Evolutionary conservation across 1,140 invertebrate genomes (phyloP), one percentile per base, ranked within the genome.

Genomic region (Vanessa tameamea): DNA sequence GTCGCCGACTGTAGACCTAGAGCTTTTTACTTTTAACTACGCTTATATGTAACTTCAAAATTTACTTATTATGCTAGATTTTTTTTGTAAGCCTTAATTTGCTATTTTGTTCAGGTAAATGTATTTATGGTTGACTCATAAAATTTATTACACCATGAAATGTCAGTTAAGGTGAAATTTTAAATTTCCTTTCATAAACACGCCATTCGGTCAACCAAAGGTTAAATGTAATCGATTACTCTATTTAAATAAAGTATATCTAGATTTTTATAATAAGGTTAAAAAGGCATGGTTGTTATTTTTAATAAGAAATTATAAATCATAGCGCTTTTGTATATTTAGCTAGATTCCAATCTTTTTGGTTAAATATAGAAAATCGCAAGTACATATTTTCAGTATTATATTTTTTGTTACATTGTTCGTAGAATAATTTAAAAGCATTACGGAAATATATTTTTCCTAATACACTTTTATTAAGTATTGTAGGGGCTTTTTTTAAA

Each of bases 1-100:
- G 78, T 72, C 76, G 64, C 69, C 77, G 77, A 75, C 71, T 75
- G 26, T 31, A 31, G 26, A 51, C 57, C 57, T 61, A 61, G 57
- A 61, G 15, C 57, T 61, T 37, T 61, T 61, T 61, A 13, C 74
- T 69, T 75, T 55, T 66, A 47, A 64, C 23, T 47, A 47, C 59
- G 26, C 37, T 70, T 55, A 71, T 69, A 69, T 72, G 64, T 48
- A 20, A 50, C 31, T 8, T 53, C 50, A 43, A 51, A 61, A 73
- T n/a, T 67, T 50, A 26, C 37, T 72, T 57, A 43, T 61, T 61
- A 31, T 15, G 7, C 23, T 61, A 15, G 31, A 43, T 61, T 61
- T 37, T 8, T 31, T 61, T 16, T 23, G 15, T 15, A n/a, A 53
- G 4, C 3, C 53, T 26, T 20, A 57, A 57, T 57, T 57, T 57